Evolutionary conservation across 2,888 invertebrate species (phyloP).

Genomic region (Masnerella sp.): DNA sequence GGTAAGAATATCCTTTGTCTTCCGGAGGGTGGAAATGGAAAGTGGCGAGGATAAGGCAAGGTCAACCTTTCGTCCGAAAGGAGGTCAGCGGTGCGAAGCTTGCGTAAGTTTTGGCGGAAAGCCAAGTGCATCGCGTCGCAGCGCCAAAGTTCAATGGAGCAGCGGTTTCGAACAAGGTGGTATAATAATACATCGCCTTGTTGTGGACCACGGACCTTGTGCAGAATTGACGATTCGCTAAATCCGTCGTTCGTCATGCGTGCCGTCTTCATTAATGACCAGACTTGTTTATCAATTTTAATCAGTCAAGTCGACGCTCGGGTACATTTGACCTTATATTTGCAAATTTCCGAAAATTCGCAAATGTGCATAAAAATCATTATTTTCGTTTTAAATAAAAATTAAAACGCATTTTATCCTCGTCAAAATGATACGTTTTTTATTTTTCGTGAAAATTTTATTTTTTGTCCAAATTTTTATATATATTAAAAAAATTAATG

Average conservation of each 20-base stretch:
- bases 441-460: no score
- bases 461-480: no score
- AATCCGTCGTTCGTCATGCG: constrained; percentile 27
- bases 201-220: constrained; percentile 69
- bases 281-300: constrained; percentile 18
- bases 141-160: constrained; percentile 77
- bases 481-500: no score
- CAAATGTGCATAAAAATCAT: no score
- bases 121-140: constrained; percentile 69
- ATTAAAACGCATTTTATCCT: no score
- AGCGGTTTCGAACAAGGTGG: constrained; percentile 70
- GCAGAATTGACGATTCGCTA: constrained; percentile 68
- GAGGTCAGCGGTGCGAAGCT: constrained; percentile 73
- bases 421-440: no score
- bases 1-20: not conserved
- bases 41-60: constrained; percentile 65
- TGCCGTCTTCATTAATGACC: constrained; percentile 24
- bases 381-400: no score
- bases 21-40: constrained; percentile 36
- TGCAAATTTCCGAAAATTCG: no score
- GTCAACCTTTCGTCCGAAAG: constrained; percentile 70
- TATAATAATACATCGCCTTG: constrained; percentile 69
- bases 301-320: constrained; percentile 7
- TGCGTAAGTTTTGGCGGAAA: constrained; percentile 74
- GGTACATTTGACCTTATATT: not conserved